These are phyloP conservation scores for Alcedo quadribrachys DNA, from an alignment of 2,797 vertebrate genomes.

Conservation along the genomic window DNA sequence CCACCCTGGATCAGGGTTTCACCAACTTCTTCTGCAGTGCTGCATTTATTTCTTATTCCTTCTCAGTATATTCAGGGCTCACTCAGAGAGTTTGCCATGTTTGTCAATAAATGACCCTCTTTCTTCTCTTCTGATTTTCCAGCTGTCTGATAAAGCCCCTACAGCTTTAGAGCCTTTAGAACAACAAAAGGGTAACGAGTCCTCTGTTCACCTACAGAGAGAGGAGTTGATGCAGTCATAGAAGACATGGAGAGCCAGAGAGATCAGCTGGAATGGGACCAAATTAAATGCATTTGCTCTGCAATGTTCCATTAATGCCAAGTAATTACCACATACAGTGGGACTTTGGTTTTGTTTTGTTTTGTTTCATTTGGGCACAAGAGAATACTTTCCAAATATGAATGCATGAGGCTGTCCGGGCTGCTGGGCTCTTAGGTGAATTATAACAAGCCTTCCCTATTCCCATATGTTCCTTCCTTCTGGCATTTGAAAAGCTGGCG, in stretches of 20 bases:
- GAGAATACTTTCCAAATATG: constrained; percentile 56
- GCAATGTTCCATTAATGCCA: constrained; percentile 67
- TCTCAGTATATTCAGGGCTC: not conserved
- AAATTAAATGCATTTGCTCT: constrained; percentile 70
- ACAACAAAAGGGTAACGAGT: constrained; percentile 57
- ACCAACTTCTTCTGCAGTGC: not conserved
- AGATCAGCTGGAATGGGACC: constrained; percentile 63
- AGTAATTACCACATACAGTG: constrained; percentile 66
- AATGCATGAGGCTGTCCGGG: not conserved
- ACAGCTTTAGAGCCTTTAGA: constrained; percentile 53
- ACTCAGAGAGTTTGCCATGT: not conserved
- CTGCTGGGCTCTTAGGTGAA: constrained; percentile 51
- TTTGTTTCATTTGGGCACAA: constrained; percentile 64
- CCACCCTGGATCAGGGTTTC: not conserved
- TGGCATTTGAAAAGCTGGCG: constrained; percentile 24
- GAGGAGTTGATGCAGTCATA: constrained; percentile 13
- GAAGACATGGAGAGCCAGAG: constrained; percentile 44
- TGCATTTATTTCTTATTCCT: not conserved
- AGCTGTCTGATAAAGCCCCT: constrained; percentile 29
- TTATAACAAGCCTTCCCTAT: constrained; percentile 33
- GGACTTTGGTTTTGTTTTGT: constrained; percentile 52
- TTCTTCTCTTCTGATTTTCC: constrained; percentile 36
- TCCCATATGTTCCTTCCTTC: constrained; percentile 34
- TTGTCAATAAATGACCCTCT: constrained; percentile 30
- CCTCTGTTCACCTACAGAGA: constrained; percentile 63